A percentile compares a stretch with the other conserved stretches of the same genome.
Evolutionary conservation across 1,140 invertebrate genomes (phyloP).

Genomic region (Zaprionus tsacasi): DNA sequence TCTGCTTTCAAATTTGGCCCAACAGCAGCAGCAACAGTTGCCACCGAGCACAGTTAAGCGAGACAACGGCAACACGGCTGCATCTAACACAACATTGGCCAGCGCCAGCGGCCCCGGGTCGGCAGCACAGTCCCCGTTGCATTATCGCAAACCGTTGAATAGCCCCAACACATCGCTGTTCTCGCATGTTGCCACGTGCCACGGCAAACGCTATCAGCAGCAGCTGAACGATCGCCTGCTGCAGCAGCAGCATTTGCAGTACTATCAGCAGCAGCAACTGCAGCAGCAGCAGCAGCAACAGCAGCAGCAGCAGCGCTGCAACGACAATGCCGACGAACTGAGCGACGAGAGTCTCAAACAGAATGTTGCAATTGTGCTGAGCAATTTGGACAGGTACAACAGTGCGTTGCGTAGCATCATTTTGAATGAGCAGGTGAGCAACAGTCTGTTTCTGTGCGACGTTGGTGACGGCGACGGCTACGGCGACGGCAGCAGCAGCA

Average conservation of each 20-base stretch:
- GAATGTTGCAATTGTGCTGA: slow-evolving; percentile 84
- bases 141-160: slow-evolving; percentile 73
- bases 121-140: slow-evolving; percentile 68
- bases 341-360: slow-evolving; percentile 83
- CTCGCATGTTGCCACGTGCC: slow-evolving; percentile 45
- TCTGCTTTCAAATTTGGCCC: slow-evolving; percentile 54
- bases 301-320: background rate
- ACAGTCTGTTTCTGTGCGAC: slow-evolving; percentile 55
- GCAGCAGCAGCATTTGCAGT: slow-evolving; percentile 78
- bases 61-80: slow-evolving; percentile 75
- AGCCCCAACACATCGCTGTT: slow-evolving; percentile 76
- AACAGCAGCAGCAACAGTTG: slow-evolving; percentile 56
- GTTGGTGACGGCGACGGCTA: slow-evolving; percentile 31
- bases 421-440: slow-evolving; percentile 82
- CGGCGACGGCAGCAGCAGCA: slow-evolving; percentile 20
- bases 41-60: slow-evolving; percentile 62
- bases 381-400: slow-evolving; percentile 82
- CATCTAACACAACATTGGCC: slow-evolving; percentile 31
- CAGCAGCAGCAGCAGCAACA: slow-evolving; percentile 52
- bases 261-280: slow-evolving; percentile 75
- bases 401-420: slow-evolving; percentile 82
- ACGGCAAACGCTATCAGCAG: slow-evolving; percentile 71
- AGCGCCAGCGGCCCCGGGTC: slow-evolving; percentile 56
- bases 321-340: too few species aligned
- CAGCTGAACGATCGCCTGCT: slow-evolving; percentile 80